phyloP scores from a whole-genome alignment of 2,113 vertebrate genomes.

The Cyprichromis sp. region DNA sequence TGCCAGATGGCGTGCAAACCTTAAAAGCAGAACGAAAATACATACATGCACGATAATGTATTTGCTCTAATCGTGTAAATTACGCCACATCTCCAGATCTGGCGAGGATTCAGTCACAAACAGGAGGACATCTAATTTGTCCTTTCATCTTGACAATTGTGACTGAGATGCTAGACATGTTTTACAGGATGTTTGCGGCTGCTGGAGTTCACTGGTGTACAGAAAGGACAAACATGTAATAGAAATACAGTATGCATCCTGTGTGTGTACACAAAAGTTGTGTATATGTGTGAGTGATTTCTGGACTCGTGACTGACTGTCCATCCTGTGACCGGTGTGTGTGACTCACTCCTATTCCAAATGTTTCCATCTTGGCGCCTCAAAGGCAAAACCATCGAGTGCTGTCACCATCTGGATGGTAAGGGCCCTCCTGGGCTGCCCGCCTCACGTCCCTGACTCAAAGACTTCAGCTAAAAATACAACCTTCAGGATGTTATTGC shows the following conservation, averaged over 20 bases:
- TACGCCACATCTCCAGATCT: background rate
- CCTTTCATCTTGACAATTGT: background rate
- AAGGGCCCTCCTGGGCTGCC: constrained; percentile 21
- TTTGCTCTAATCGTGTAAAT: background rate
- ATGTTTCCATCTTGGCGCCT: constrained; percentile 49
- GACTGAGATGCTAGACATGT: background rate
- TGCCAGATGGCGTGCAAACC: constrained; percentile 27
- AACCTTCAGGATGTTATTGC: constrained; percentile 62
- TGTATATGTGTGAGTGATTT: constrained; percentile 2
- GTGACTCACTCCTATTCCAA: constrained; percentile 53
- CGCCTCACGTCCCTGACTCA: constrained; percentile 25
- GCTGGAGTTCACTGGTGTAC: background rate
- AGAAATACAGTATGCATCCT: background rate
- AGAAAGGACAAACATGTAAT: background rate
- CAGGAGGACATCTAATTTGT: background rate
- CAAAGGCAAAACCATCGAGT: constrained; percentile 22
- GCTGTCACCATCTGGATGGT: constrained; percentile 30
- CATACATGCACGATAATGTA: background rate
- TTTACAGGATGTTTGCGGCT: background rate
- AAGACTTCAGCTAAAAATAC: constrained; percentile 55
- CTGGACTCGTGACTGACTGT: constrained; percentile 8
- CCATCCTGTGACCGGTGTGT: constrained; percentile 49
- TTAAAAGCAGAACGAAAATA: background rate
- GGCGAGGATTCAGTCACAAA: background rate
- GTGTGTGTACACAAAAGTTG: background rate